Base-by-base conservation (phyloP, 2,113 vertebrate genomes). In the Epinephelus fuscoguttatus region DNA sequence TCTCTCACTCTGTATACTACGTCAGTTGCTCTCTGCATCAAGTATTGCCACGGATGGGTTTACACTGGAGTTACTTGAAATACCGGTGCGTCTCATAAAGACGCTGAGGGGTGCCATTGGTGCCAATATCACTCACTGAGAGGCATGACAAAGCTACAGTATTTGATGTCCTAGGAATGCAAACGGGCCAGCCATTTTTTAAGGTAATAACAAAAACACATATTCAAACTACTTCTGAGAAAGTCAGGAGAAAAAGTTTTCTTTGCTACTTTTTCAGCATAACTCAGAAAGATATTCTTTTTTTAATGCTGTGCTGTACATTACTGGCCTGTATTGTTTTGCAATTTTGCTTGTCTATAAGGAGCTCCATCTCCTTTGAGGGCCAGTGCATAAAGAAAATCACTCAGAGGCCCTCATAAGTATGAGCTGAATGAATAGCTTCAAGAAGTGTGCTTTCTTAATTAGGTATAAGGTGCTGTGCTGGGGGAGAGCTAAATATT, bases 371-470 rank as follows among this genome's bases (percentile, higher is more conserved):
- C 55, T 61, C 17, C 53, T 76, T 30, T 59, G 53, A 57, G 50
- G 57, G 50, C 25, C 23, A 30, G 4, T 4, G 17, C 55, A 25
- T 53, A 61, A 70, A 25, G 18, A 75, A 59, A 67, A 57, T 56
- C 37, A 21, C 23, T 25, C 30, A 55, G 40, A 0, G 40, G 21
- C 2, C 30, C 30, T 75, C 40, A 17, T 33, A 47, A 75, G 37
- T 30, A 23, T 27, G 19, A 42, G 21, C 3, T 70, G 47, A 73
- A 70, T 55, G 18, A 62, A 60, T 66, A 45, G 49, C 61, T 33
- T 49, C 66, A 62, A 63, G 70, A 82, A 49, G 21, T 40, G 45
- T 60, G 37, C 14, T 40, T 57, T 59, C 60, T 49, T 74, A 61
- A 75, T 75, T 68, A 49, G 56, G 15, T 33, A 3, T 23, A 30